Base-by-base conservation (phyloP, 2,797 vertebrate species). In the Octomys mimax region DNA sequence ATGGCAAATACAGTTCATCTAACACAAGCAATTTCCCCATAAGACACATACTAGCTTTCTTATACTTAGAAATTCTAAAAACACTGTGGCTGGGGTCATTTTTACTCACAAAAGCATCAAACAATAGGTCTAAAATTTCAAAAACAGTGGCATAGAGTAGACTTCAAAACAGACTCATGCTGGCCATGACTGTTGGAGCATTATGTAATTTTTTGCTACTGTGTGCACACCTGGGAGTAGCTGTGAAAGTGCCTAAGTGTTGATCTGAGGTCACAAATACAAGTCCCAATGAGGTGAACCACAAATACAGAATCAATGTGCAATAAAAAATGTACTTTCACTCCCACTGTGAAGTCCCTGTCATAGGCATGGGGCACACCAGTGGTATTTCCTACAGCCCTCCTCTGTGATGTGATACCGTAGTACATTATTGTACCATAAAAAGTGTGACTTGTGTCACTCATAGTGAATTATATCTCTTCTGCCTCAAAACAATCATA, bases 401-500 rank as follows among this genome's bases (percentile, higher is more conserved):
- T 59, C 61, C 90, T 75, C 83, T 57, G 28, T 59, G 31, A 92
- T 61, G 57, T 33, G 73, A 94, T 61, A 49, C 8, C 83, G 4
- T 28, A 14, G 73, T 33, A 16, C 33, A 54, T 83, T 95, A 93
- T 70, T 91, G 46, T 52, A 62, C 39, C 49, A 93, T 77, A 95
- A 92, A 28, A 59, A 59, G 28, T 94, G 68, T 79, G 52, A 66
- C 82, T 85, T 92, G 21, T 78, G 83, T 77, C 33, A 94, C 1
- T 75, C 87, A 85, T 28, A 71, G n/a, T 86, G 9, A 97, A 94
- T 93, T 95, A 59, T 28, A 87, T 61, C 12, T 96, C 89, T 95
- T 54, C 26, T 96, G 31, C 19, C 8, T 95, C 91, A 85, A 54
- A 19, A 92, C 46, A 39, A 92, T 39, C 2, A 0, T 31, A 10